phyloP scores from a whole-genome alignment of 2,888 invertebrate species.

The Pediacus dermestoides region DNA sequence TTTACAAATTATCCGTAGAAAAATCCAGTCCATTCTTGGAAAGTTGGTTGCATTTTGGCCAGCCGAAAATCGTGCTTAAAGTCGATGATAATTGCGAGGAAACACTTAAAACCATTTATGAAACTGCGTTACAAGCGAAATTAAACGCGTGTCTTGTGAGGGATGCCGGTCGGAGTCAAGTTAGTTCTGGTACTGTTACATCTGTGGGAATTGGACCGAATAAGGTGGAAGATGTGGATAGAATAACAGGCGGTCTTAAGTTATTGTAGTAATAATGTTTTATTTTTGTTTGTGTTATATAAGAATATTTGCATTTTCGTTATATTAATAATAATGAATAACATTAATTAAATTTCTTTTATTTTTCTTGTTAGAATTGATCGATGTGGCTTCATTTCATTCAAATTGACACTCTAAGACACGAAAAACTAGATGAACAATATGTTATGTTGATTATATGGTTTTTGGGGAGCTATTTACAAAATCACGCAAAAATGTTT shows the following conservation, averaged over 20 bases:
- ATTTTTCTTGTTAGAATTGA: constrained; percentile 21
- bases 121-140: constrained; percentile 52
- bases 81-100: constrained; percentile 50
- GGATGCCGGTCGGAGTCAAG: constrained; percentile 73
- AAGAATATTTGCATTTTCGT: constrained; percentile 24
- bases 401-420: constrained; percentile 21
- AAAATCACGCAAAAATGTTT: too few relatives aligned
- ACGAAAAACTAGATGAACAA: constrained; percentile 14
- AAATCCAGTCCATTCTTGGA: constrained; percentile 51
- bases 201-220: constrained; percentile 75
- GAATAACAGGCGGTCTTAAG: constrained; percentile 62
- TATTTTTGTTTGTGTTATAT: constrained; percentile 13
- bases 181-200: constrained; percentile 64
- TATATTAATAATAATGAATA: too few relatives aligned
- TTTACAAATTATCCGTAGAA: constrained; percentile 56
- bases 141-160: constrained; percentile 57
- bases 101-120: constrained; percentile 53
- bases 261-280: constrained; percentile 50
- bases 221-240: constrained; percentile 54
- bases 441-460: neutral
- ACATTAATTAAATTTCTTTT: constrained; percentile 3
- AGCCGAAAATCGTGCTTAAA: constrained; percentile 72
- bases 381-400: constrained; percentile 29
- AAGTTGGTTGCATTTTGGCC: constrained; percentile 64
- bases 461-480: too few relatives aligned